phyloP scores from a whole-genome alignment of 2,797 vertebrate genomes.

The Nothura maculosa region DNA sequence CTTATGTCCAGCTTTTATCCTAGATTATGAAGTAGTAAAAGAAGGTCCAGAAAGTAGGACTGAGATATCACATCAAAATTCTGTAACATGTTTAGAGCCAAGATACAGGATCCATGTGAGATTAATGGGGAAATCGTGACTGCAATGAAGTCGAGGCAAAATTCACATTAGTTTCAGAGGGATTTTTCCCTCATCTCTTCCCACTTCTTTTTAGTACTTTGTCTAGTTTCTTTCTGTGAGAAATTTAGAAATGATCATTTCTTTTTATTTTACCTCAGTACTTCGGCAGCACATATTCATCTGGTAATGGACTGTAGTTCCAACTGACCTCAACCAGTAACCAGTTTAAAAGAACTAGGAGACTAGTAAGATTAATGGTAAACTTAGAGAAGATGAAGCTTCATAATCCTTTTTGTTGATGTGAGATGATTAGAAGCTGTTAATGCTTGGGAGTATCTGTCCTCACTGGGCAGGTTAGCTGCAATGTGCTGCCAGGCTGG shows the following conservation, averaged over 20 bases:
- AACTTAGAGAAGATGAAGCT: background rate
- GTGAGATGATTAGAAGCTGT: background rate
- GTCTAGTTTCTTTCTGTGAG: background rate
- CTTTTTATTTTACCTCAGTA: background rate
- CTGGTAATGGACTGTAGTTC: background rate
- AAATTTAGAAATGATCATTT: background rate
- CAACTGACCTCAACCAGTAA: background rate
- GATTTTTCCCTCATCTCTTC: background rate
- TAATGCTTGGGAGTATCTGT: background rate
- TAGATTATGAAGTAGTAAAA: background rate
- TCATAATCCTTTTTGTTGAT: background rate
- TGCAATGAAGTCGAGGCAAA: background rate
- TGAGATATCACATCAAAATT: background rate
- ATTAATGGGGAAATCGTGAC: background rate
- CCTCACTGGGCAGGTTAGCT: background rate
- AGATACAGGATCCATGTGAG: background rate
- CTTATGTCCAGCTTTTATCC: background rate
- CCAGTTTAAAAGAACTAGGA: background rate
- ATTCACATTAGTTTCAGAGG: background rate
- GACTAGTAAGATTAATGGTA: background rate
- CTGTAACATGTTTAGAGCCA: background rate
- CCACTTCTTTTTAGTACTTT: background rate
- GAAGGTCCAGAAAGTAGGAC: background rate
- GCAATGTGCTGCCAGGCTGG: background rate
- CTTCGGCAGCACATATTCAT: background rate